A percentile compares a stretch with the other conserved stretches of the same genome.
Conservation (phyloP, 2,113 vertebrate species). For the Nerophis lumbriciformis region DNA sequence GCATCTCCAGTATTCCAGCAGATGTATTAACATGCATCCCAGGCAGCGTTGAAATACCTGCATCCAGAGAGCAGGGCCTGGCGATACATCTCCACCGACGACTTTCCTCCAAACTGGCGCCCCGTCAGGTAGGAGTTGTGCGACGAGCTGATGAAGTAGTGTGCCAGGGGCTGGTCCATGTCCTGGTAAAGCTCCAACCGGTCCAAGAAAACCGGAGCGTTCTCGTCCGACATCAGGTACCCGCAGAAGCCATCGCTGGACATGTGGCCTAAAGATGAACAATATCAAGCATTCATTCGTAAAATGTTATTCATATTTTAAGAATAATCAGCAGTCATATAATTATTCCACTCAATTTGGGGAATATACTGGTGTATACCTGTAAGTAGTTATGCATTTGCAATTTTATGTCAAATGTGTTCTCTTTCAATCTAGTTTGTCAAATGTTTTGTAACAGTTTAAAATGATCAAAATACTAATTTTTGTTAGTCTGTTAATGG, state of each 20-base stretch:
- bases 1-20: background rate
- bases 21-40: background rate
- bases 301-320: too few species aligned
- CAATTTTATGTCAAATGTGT: too few species aligned
- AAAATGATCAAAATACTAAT: too few species aligned
- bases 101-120: constrained; percentile 95
- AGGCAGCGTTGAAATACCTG: constrained; percentile 73
- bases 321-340: too few species aligned
- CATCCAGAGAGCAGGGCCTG: constrained; percentile 95
- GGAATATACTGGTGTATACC: too few species aligned
- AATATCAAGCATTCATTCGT: too few species aligned
- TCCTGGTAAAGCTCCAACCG: constrained; percentile 94
- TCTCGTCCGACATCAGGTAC: constrained; percentile 98
- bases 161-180: constrained; percentile 94
- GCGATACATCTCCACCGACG: constrained; percentile 96
- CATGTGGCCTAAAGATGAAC: constrained; percentile 77
- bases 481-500: too few species aligned
- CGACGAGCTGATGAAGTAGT: constrained; percentile 97
- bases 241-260: constrained; percentile 96
- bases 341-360: too few species aligned
- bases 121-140: constrained; percentile 97
- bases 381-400: too few species aligned
- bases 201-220: constrained; percentile 94
- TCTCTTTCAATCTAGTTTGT: too few species aligned
- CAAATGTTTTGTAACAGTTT: too few species aligned